Conservation (phyloP, 92 coral and sea anemone genomes). For the Epizoanthus stellaris region DNA sequence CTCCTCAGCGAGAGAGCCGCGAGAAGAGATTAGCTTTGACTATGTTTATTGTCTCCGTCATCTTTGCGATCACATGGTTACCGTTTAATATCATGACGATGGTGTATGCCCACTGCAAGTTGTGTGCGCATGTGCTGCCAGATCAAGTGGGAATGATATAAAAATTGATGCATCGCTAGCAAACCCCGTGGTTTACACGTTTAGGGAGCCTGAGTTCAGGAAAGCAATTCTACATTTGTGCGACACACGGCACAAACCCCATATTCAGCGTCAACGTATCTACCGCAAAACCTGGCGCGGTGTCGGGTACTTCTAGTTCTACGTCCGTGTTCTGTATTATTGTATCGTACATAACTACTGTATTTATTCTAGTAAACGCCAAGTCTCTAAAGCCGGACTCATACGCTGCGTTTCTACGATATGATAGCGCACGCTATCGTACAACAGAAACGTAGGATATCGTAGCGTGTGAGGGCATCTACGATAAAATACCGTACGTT, state of each 20-base stretch:
- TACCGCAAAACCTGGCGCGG: too few relatives aligned
- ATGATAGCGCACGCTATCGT: too few relatives aligned
- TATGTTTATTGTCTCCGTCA: conserved; percentile 25
- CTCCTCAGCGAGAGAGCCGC: conserved; percentile 9
- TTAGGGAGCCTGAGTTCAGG: conserved; percentile 19
- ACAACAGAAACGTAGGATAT: too few relatives aligned
- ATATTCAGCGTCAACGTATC: not conserved
- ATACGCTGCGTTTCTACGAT: too few relatives aligned
- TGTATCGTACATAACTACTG: too few relatives aligned
- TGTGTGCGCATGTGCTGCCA: conserved; percentile 20
- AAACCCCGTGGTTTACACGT: conserved; percentile 16
- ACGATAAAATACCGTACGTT: too few relatives aligned
- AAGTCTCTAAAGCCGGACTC: too few relatives aligned
- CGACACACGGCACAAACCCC: not conserved
- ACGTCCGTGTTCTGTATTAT: too few relatives aligned
- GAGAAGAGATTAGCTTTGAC: conserved; percentile 21
- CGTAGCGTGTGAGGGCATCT: too few relatives aligned
- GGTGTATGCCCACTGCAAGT: conserved; percentile 22
- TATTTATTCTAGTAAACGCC: too few relatives aligned
- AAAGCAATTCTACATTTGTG: conserved; percentile 9
- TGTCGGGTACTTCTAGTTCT: too few relatives aligned
- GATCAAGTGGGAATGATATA: conserved; percentile 28
- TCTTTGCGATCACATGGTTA: conserved; percentile 18
- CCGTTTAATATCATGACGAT: conserved; percentile 25
- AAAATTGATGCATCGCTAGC: conserved; percentile 31